Evolutionary conservation across 2,888 invertebrate species (phyloP).

Genomic region (Lacanobia oleracea): DNA sequence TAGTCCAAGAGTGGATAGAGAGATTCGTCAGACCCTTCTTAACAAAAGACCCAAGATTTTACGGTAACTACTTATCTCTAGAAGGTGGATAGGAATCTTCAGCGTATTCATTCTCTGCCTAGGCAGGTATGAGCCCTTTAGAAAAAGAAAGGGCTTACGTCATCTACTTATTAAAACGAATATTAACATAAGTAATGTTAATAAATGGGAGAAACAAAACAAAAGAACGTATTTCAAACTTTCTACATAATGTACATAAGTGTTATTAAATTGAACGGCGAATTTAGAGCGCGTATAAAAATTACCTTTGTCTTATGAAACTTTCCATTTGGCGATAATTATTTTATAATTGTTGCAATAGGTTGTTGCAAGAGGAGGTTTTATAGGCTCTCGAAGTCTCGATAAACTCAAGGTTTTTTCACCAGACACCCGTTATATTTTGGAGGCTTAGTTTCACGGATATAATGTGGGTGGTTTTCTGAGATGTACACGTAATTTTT

Average conservation of each 20-base stretch:
- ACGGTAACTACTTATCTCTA: too few species aligned
- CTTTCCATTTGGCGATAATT: conserved; percentile 58
- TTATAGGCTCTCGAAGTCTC: conserved; percentile 9
- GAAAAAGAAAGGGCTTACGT: too few species aligned
- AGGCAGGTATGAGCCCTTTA: too few species aligned
- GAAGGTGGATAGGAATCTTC: too few species aligned
- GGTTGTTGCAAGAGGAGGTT: conserved; percentile 30
- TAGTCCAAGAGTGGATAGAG: too few species aligned
- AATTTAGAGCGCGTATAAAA: conserved; percentile 58
- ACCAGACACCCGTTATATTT: not conserved
- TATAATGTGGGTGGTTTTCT: not conserved
- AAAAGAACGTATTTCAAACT: conserved; percentile 43
- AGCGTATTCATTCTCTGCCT: too few species aligned
- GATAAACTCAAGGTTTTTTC: conserved; percentile 20
- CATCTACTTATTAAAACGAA: not conserved
- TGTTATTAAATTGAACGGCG: conserved; percentile 42
- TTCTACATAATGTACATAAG: conserved; percentile 52
- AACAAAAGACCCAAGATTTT: too few species aligned
- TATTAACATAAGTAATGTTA: conserved; percentile 1
- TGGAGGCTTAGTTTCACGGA: not conserved
- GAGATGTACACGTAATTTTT: too few species aligned
- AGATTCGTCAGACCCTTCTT: too few species aligned
- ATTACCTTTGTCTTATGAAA: conserved; percentile 58
- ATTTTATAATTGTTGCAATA: conserved; percentile 58
- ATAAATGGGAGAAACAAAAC: not conserved